These are phyloP conservation scores for Drosophila mauritiana DNA, from an alignment of 1,140 invertebrate species.

Conservation along the genomic window DNA sequence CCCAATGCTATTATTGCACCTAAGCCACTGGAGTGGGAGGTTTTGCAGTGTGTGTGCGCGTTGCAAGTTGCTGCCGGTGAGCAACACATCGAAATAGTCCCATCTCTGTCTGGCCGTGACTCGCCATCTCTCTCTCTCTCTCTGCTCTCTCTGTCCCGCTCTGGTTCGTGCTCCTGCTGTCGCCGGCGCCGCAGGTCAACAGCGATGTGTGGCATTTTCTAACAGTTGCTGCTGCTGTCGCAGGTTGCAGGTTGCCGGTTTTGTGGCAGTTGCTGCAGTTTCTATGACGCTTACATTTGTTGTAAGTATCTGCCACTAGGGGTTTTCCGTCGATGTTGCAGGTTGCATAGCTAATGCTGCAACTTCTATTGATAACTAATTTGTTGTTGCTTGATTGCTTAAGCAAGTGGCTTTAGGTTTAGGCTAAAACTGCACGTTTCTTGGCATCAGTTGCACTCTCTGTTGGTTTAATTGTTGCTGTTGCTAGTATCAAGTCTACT, in stretches of 20 bases:
- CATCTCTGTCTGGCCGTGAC: not conserved
- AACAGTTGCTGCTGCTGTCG: slow-evolving; percentile 1
- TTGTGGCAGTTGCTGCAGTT: not conserved
- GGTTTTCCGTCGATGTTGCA: slow-evolving; percentile 10
- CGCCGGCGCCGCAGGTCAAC: slow-evolving; percentile 77
- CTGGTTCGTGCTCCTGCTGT: slow-evolving; percentile 35
- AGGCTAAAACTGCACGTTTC: not conserved
- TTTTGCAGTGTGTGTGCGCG: not conserved
- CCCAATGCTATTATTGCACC: slow-evolving; percentile 82
- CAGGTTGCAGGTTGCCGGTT: not conserved
- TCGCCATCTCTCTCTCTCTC: not conserved
- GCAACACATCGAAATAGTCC: not conserved
- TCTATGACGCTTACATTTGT: not conserved
- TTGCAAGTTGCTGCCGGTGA: slow-evolving; percentile 12
- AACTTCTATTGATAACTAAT: not conserved
- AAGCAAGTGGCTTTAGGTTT: not conserved
- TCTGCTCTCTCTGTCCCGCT: slow-evolving; percentile 20
- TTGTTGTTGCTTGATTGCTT: not conserved
- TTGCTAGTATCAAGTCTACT: not conserved
- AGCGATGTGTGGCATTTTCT: slow-evolving; percentile 3
- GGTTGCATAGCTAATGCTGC: not conserved
- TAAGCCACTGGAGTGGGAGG: slow-evolving; percentile 59
- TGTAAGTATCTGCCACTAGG: not conserved
- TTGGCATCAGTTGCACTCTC: not conserved
- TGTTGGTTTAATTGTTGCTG: not conserved